Evolutionary conservation across 2,797 vertebrate genomes (phyloP).

Genomic region (Lacerta viridis): DNA sequence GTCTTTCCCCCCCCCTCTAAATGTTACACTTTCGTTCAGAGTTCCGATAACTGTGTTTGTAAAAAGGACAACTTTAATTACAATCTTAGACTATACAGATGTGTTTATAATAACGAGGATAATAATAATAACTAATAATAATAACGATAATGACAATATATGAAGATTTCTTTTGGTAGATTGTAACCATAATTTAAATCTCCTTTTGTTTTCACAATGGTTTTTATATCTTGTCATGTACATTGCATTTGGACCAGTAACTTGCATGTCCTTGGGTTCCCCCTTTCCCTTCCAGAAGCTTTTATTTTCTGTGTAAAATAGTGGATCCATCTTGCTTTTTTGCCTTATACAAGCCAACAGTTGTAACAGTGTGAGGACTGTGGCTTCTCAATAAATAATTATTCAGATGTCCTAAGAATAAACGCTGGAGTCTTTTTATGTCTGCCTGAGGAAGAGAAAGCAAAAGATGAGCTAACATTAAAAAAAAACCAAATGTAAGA

Average conservation of each 20-base stretch:
- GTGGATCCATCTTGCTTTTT: conserved; percentile 90
- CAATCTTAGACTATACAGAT: conserved; percentile 85
- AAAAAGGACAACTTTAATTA: conserved; percentile 84
- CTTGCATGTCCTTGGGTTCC: conserved; percentile 87
- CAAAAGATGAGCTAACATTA: conserved; percentile 39
- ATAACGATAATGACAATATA: conserved; percentile 69
- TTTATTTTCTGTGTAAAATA: conserved; percentile 88
- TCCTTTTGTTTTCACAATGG: conserved; percentile 85
- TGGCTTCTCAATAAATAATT: conserved; percentile 94
- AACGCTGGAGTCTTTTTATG: conserved; percentile 74
- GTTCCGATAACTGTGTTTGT: conserved; percentile 83
- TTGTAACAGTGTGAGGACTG: conserved; percentile 98
- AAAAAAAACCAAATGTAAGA: conserved; percentile 66
- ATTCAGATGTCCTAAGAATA: conserved; percentile 89
- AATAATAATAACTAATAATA: background rate
- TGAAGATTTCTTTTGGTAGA: conserved; percentile 89
- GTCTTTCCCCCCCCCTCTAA: conserved; percentile 74
- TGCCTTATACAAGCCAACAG: conserved; percentile 91
- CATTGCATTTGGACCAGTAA: conserved; percentile 89
- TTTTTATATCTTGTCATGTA: conserved; percentile 91
- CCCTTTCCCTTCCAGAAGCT: conserved; percentile 80
- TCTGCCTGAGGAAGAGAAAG: conserved; percentile 67
- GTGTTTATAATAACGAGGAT: conserved; percentile 88
- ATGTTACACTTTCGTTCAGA: conserved; percentile 82
- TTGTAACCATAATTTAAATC: conserved; percentile 90